Evolutionary conservation across 2,888 invertebrate genomes (phyloP), one percentile per base, ranked within the genome.

Genomic region (Hololepta plana): DNA sequence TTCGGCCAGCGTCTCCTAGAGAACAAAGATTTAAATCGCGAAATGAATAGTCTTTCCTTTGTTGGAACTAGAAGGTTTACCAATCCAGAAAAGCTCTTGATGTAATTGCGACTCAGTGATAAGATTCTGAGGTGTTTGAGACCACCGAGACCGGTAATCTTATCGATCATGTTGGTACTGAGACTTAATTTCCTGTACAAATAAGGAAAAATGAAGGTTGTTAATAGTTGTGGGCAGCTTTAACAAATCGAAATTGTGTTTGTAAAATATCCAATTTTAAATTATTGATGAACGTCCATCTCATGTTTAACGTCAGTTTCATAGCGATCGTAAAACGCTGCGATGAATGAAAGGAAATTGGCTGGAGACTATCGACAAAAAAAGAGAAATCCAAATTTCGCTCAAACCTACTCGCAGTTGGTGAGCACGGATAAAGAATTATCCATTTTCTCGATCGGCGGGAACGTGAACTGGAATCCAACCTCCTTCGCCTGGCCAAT

Each of bases 391-490:
- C n/a, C n/a, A n/a, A n/a, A n/a, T n/a, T n/a, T n/a, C n/a, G n/a
- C n/a, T n/a, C 14, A 11, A n/a, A 30, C 72, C 62, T 57, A 88
- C 85, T 76, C 72, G 64, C 88, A 88, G 35, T 68, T 72, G 2
- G 60, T 53, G 3, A 93, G 59, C 2, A 65, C 64, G 1, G 75
- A 67, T 12, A 93, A 57, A 2, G 76, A 70, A 31, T 69, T 75
- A 45, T 95, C 93, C 85, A 95, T 88, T 59, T 87, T 91, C 46
- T 93, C 93, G 28, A 95, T 84, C 0, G 91, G 87, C 1, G 90
- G 91, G 67, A 75, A 82, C 46, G 84, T 81, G 41, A 90, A 90
- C 35, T 74, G 76, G 23, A 95, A 59, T 32, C 72, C 72, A 2
- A 95, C 73, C 37, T 84, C 80, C 4, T 59, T 67, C 2, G 77